Conservation (phyloP, 2,888 invertebrate genomes). For the Drosophila mayaguana region DNA sequence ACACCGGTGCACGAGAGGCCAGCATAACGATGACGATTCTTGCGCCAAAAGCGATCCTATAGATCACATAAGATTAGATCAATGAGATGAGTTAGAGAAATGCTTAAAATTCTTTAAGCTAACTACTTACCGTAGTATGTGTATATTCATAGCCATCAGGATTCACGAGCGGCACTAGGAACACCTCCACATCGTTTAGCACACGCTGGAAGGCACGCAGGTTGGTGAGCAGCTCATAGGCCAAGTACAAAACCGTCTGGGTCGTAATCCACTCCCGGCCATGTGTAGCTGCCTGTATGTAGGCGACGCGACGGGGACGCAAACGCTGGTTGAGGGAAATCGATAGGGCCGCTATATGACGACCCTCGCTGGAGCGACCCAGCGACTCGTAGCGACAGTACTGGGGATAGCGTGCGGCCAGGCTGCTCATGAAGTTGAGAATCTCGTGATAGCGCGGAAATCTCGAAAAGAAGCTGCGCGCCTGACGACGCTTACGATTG, state of each 20-base stretch:
- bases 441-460: conserved; percentile 84
- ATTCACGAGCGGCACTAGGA: conserved; percentile 83
- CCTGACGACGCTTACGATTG: conserved; percentile 81
- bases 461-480: conserved; percentile 82
- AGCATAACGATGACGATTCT: conserved; percentile 87
- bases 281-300: conserved; percentile 83
- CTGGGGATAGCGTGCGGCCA: conserved; percentile 81
- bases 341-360: conserved; percentile 81
- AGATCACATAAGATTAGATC: neutral
- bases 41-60: conserved; percentile 88
- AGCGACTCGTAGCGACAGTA: conserved; percentile 82
- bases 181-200: conserved; percentile 81
- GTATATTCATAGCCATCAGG: conserved; percentile 85
- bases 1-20: conserved; percentile 88
- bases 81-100: neutral
- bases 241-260: conserved; percentile 88
- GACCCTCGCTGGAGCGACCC: conserved; percentile 83
- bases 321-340: conserved; percentile 78
- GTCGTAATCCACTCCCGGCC: conserved; percentile 90
- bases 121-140: conserved; percentile 75
- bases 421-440: conserved; percentile 81
- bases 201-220: conserved; percentile 80
- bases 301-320: conserved; percentile 80
- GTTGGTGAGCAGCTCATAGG: conserved; percentile 88
- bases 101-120: neutral